Evolutionary conservation across 2,797 vertebrate genomes (phyloP).

Genomic region (Artibeus jamaicensis): DNA sequence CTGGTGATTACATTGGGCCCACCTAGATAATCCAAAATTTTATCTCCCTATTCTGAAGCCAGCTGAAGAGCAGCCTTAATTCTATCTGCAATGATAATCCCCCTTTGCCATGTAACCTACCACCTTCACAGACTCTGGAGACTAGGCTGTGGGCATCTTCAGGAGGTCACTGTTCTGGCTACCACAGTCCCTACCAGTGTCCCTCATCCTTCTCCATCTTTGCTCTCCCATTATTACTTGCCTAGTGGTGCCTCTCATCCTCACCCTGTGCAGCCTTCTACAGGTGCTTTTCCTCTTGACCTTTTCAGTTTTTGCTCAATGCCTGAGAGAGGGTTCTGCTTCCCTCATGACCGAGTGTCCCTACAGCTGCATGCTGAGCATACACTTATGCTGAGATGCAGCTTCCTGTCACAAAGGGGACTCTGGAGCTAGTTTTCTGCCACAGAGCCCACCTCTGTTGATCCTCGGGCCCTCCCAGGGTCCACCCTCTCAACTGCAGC

Average conservation of each 20-base stretch:
- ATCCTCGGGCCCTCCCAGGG: no score
- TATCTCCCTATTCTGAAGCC: neutral
- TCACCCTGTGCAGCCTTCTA: neutral
- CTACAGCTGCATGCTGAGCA: constrained; percentile 20
- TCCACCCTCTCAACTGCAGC: neutral
- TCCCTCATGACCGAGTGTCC: neutral
- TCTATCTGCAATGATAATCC: neutral
- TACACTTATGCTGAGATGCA: constrained; percentile 1
- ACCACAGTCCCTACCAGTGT: neutral
- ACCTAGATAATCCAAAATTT: neutral
- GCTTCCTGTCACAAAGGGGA: neutral
- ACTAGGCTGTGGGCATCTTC: neutral
- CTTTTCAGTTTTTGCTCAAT: neutral
- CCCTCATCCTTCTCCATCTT: neutral
- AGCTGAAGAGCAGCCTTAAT: neutral
- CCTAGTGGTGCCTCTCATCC: neutral
- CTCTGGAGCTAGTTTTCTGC: neutral
- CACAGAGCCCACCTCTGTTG: neutral
- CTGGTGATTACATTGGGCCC: neutral
- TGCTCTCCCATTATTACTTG: neutral
- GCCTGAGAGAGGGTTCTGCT: constrained; percentile 36
- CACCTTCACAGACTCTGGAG: neutral
- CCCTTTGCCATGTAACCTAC: neutral
- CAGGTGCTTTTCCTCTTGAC: neutral
- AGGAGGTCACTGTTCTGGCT: neutral